Evolutionary conservation across 2,888 invertebrate species (phyloP).

Genomic region (Acanthosepion pharaonis): DNA sequence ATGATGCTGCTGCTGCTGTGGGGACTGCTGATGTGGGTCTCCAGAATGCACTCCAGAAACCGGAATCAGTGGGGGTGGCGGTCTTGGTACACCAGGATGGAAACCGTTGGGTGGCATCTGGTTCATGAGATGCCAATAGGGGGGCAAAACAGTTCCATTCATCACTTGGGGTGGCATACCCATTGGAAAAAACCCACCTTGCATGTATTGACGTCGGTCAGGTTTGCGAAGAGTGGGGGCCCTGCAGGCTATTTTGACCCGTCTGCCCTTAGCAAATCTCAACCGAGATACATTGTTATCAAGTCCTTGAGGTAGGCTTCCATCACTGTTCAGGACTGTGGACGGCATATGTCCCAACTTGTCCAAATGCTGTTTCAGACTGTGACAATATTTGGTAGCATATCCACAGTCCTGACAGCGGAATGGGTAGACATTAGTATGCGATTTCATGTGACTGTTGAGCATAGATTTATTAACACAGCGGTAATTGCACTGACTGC

Average conservation of each 20-base stretch:
- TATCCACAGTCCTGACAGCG: slow-evolving; percentile 94
- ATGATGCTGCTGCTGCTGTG: slow-evolving; percentile 38
- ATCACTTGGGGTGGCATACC: slow-evolving; percentile 59
- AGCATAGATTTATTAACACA: slow-evolving; percentile 87
- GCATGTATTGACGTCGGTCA: slow-evolving; percentile 54
- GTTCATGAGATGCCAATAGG: slow-evolving; percentile 67
- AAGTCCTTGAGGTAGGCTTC: slow-evolving; percentile 71
- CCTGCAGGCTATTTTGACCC: slow-evolving; percentile 52
- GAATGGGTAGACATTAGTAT: slow-evolving; percentile 89
- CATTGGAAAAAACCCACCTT: slow-evolving; percentile 52
- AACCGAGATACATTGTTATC: slow-evolving; percentile 70
- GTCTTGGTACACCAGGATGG: slow-evolving; percentile 48
- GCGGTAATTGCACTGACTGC: slow-evolving; percentile 83
- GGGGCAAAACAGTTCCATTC: slow-evolving; percentile 63
- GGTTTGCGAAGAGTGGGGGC: slow-evolving; percentile 63
- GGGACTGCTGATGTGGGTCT: slow-evolving; percentile 16
- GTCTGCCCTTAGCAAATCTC: slow-evolving; percentile 73
- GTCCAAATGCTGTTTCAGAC: slow-evolving; percentile 92
- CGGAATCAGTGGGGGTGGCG: slow-evolving; percentile 53
- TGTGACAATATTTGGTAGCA: slow-evolving; percentile 98
- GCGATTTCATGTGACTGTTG: slow-evolving; percentile 97
- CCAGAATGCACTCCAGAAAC: slow-evolving; percentile 47
- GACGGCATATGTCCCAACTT: slow-evolving; percentile 94
- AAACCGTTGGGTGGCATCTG: slow-evolving; percentile 54
- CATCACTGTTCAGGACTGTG: slow-evolving; percentile 80